Base-by-base conservation (phyloP, 2,797 vertebrate species). In the Gymnodraco acuticeps region DNA sequence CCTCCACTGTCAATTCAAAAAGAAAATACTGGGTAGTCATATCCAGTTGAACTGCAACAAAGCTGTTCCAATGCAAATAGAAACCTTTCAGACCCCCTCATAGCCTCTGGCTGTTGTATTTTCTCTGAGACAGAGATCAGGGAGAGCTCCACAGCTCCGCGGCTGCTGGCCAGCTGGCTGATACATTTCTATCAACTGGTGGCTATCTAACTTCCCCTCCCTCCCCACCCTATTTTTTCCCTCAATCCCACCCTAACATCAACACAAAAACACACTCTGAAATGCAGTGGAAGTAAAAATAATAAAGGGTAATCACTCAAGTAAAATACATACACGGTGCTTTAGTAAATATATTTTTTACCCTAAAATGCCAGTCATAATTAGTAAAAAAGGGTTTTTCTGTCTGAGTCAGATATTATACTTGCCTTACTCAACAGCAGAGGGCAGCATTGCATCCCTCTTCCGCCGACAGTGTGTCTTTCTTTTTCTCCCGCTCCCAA, bases 401-500 rank as follows among this genome's bases (percentile, higher is more conserved):
- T 38, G 12, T 15, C 14, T 7, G 63, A 11, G 12, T 59, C 17
- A 48, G 17, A n/a, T 23, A 7, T 47, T 20, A 13, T 41, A 12
- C 5, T 23, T 16, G 8, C 17, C 10, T 48, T 9, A 42, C 55
- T 52, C 27, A 70, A 73, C 92, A 89, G 84, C 82, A 94, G 93
- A 89, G 90, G 91, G 90, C 91, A 89, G 88, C 89, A 88, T 86
- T 87, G 83, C 41, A 79, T 87, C 77, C 78, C n/a, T 61, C 11
- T 5, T 6, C 74, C 11, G 3, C 20, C 13, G 0, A 46, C 60
- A 79, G 19, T 64, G 54, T 75, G 54, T 67, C 16, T 56, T 13
- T 43, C 33, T 75, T 20, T 15, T 54, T 42, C 60, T 52, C 46
- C 56, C 5, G 3, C 73, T 85, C 66, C 75, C 23, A 23, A 71